Base-by-base conservation (phyloP, 2,797 vertebrate species). In the Melanotaenia nigrans region DNA sequence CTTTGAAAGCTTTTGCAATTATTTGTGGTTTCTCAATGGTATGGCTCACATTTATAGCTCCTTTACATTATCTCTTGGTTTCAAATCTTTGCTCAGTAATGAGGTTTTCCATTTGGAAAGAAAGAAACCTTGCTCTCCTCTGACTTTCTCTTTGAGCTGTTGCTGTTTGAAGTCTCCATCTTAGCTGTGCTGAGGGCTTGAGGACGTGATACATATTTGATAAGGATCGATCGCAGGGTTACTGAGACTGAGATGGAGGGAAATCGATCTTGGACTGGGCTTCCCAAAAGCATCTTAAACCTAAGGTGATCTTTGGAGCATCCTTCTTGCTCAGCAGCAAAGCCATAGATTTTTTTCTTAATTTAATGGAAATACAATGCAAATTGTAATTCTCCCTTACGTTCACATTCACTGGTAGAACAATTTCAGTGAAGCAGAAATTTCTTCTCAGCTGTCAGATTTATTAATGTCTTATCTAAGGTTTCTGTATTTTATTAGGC, bases 191-290 rank as follows among this genome's bases (percentile, higher is more conserved):
- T 85, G 75, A 84, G 81, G 82, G 87, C 87, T 91, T 88, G 83
- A 89, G 90, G 87, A 90, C 68, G 61, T 91, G 89, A 91, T 93
- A 93, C 92, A 93, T 92, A 93, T 93, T 93, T 93, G 92, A 92
- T 93, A 89, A 90, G 92, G 89, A 92, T 92, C 86, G 85, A 91
- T 89, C 85, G 87, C 75, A 83, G 80, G 69, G 91, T 84, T 89
- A 85, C 88, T 79, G 87, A 89, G 88, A 84, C 85, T 87, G 77
- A 79, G 87, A 89, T 84, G 83, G 88, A 89, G 85, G 86, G 86
- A 90, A 92, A 91, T 92, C 78, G 81, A 90, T 92, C 88, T 69
- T 45, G 75, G 80, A 77, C 83, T 55, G 63, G 77, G 77, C 77
- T 87, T 90, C 86, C 87, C 84, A 90, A 91, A 90, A 91, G 88